Conservation (phyloP, 2,113 vertebrate genomes). For the Solenodon paradoxus region DNA sequence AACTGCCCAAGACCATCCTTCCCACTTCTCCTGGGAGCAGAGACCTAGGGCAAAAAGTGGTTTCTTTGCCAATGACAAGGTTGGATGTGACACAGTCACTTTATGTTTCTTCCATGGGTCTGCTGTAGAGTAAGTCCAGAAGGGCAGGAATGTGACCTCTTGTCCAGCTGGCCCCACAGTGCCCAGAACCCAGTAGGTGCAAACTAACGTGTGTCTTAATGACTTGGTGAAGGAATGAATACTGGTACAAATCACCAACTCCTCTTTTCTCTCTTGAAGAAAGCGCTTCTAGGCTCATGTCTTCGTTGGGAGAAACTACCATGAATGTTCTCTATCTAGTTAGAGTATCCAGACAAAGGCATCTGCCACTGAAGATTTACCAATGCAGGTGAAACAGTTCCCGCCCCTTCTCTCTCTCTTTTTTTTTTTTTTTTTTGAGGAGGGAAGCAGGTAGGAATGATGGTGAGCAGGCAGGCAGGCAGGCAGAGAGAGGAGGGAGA, state of each 20-base stretch:
- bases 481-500: too few species aligned
- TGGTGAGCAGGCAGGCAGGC: too few species aligned
- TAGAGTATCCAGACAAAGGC: neutral
- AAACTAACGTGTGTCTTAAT: neutral
- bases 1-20: neutral
- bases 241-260: too few species aligned
- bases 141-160: neutral
- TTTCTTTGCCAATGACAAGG: neutral
- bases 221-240: neutral
- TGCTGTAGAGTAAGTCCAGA: too few species aligned
- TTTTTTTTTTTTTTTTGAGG: too few species aligned
- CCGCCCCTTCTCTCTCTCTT: too few species aligned
- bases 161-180: neutral
- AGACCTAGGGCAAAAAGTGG: too few species aligned
- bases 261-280: neutral
- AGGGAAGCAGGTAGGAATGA: too few species aligned
- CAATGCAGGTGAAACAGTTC: neutral
- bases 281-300: neutral
- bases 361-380: rapidly evolving
- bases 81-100: neutral
- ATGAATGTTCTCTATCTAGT: neutral
- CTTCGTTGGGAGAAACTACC: neutral
- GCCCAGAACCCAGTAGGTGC: neutral
- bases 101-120: neutral
- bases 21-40: neutral